A percentile compares a stretch with the other conserved stretches of the same genome.
Evolutionary conservation across 2,888 invertebrate genomes (phyloP).

Genomic region (Eilema depressum): DNA sequence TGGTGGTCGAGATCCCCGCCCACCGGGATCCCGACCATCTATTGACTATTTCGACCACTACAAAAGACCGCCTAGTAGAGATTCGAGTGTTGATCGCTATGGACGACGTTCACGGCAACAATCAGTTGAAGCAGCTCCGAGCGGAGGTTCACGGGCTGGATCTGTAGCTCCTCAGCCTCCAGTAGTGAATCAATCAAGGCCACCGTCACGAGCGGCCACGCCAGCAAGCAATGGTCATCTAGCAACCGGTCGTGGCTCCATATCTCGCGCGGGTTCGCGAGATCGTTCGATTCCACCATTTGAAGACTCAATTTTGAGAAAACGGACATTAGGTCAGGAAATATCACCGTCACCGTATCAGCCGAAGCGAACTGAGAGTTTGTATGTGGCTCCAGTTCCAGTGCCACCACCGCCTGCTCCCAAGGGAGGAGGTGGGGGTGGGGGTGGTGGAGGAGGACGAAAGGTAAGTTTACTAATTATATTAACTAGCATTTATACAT

Average conservation of each 20-base stretch:
- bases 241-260: conserved; percentile 88
- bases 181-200: conserved; percentile 86
- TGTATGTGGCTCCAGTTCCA: conserved; percentile 89
- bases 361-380: conserved; percentile 96
- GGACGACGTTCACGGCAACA: conserved; percentile 93
- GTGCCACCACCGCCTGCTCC: conserved; percentile 80
- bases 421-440: conserved; percentile 69
- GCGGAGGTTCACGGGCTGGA: conserved; percentile 90
- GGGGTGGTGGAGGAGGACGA: conserved; percentile 67
- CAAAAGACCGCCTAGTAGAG: conserved; percentile 95
- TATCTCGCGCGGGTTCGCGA: conserved; percentile 80
- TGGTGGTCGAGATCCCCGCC: conserved; percentile 76
- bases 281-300: conserved; percentile 88
- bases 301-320: conserved; percentile 93
- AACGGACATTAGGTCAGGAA: conserved; percentile 94
- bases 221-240: conserved; percentile 89
- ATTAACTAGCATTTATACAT: neutral
- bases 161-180: conserved; percentile 90
- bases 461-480: conserved; percentile 61
- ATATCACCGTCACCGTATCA: conserved; percentile 95
- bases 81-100: conserved; percentile 94
- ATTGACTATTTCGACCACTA: conserved; percentile 98
- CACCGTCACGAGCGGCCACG: conserved; percentile 83
- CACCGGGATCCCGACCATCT: conserved; percentile 84
- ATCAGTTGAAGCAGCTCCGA: conserved; percentile 90